Evolutionary conservation across 2,113 vertebrate genomes (phyloP), one percentile per base, ranked within the genome.

Genomic region (Canis aureus): DNA sequence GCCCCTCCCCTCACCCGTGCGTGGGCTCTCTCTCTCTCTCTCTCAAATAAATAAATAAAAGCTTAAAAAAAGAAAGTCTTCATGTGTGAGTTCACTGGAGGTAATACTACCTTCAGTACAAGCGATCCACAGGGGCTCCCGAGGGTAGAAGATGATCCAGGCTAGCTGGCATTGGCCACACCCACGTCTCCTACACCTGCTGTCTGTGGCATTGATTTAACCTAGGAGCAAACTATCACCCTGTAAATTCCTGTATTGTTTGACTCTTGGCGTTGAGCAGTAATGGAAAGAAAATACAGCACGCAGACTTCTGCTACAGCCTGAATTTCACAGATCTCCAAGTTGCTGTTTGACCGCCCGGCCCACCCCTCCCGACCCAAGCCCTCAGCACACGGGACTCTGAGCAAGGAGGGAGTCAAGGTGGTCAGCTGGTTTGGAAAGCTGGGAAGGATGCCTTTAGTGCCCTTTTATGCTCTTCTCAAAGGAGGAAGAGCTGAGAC

Each of bases 271-370:
- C 9, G 10, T 55, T 25, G 60, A 5, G 32, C 32, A 17, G 20
- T 38, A 20, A 11, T 55, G n/a, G 66, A 81, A 82, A 23, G 66
- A 81, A 82, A 23, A 27, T 29, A 6, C 0, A 10, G 9, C 94
- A 62, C 76, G 38, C 4, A 29, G 0, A 16, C 3, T 62, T 76
- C 22, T 5, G 13, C 32, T 51, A 15, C 23, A 8, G 35, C 17
- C 1, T 25, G 29, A 25, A 90, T 17, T 57, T 64, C 80, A 62
- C 23, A 11, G 60, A 32, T 29, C 22, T 86, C n/a, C 12, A 12
- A 8, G 23, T n/a, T 51, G 23, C 10, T 25, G 66, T 49, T 20
- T 16, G 6, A 11, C 8, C 0, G 12, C 11, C 2, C 0, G 0
- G 32, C 38, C 9, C 16, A 59, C 43, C 59, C n/a, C 13, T 4